phyloP scores from a whole-genome alignment of 2,797 vertebrate genomes.

The Danio albolineatus region DNA sequence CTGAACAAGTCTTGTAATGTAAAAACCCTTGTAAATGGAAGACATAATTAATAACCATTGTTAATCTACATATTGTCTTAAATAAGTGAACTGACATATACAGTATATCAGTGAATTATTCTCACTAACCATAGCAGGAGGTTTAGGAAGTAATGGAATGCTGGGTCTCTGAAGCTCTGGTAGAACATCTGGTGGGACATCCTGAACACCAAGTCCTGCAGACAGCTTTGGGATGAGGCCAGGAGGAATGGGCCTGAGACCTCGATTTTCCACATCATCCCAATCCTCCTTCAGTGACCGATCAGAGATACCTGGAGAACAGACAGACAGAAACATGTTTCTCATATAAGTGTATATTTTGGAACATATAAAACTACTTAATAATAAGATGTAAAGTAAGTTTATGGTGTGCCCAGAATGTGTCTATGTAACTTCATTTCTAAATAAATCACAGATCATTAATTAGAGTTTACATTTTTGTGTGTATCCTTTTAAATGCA shows the following conservation, averaged over 20 bases:
- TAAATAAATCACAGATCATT: no score
- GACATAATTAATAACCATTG: no score
- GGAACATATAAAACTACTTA: no score
- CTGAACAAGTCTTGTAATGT: no score
- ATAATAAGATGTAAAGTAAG: no score
- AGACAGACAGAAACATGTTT: not conserved
- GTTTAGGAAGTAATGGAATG: conserved; percentile 67
- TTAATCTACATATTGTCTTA: no score
- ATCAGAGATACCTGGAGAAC: conserved; percentile 73
- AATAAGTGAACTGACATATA: no score
- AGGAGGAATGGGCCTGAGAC: conserved; percentile 76
- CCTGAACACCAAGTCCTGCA: conserved; percentile 2
- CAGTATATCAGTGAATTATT: not conserved
- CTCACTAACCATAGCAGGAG: conserved; percentile 70
- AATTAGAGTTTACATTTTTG: no score
- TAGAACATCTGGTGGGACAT: conserved; percentile 45
- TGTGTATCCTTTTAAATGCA: no score
- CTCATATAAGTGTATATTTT: not conserved
- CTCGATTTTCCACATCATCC: conserved; percentile 72
- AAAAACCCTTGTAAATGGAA: no score
- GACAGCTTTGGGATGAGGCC: conserved; percentile 73
- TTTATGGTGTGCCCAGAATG: no score
- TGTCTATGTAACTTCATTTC: no score
- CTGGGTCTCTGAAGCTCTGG: conserved; percentile 65
- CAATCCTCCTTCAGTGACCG: conserved; percentile 66